A percentile compares a stretch with the other conserved stretches of the same genome.
These are phyloP conservation scores for Lagodon rhomboides DNA, from an alignment of 2,797 vertebrate genomes.

Conservation along the genomic window DNA sequence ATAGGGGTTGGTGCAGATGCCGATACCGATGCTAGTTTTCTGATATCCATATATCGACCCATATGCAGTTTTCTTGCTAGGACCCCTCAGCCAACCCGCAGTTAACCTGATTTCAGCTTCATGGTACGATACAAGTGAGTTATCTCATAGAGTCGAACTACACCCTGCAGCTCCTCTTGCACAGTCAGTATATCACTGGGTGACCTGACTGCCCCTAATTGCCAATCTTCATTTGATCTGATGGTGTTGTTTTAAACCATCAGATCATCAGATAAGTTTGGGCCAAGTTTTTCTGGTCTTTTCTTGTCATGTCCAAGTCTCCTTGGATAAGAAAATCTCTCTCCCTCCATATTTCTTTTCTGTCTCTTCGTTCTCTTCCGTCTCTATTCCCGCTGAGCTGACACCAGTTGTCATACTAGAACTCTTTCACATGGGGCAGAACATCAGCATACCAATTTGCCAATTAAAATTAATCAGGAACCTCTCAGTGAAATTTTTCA, in stretches of 20 bases:
- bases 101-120: not conserved
- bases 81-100: not conserved
- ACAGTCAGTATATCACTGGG: not conserved
- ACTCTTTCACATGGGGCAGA: not conserved
- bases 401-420: not conserved
- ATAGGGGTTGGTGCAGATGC: not conserved
- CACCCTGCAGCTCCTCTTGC: not conserved
- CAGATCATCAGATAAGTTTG: too few relatives aligned
- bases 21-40: too few relatives aligned
- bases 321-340: not conserved
- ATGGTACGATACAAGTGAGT: not conserved
- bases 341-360: not conserved
- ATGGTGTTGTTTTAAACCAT: not conserved
- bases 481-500: too few relatives aligned
- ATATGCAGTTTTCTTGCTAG: too few relatives aligned
- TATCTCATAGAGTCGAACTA: not conserved
- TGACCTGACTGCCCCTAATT: not conserved
- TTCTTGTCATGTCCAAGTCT: not conserved
- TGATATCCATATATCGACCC: too few relatives aligned
- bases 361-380: not conserved
- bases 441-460: too few relatives aligned
- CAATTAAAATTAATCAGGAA: too few relatives aligned
- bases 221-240: not conserved
- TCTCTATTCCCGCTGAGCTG: not conserved
- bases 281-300: too few relatives aligned